These are phyloP conservation scores for Telmatherina bonti DNA, from an alignment of 2,797 vertebrate species.

Conservation along the genomic window DNA sequence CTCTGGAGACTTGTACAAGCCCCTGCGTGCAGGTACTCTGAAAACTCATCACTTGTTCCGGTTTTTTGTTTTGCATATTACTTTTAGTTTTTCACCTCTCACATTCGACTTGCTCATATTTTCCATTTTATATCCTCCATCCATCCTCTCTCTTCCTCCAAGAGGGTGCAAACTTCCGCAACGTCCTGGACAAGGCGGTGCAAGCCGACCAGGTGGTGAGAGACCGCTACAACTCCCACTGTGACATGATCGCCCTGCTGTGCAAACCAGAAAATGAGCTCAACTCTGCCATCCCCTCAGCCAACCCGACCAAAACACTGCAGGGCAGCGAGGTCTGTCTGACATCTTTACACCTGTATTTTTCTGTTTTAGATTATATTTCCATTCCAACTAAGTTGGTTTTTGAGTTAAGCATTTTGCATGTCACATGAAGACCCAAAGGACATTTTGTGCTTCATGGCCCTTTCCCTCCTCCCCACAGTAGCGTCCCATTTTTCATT, in stretches of 20 bases:
- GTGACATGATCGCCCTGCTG: slow-evolving; percentile 92
- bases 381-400: slow-evolving; percentile 15
- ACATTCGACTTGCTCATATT: no score
- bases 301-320: slow-evolving; percentile 95
- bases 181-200: slow-evolving; percentile 90
- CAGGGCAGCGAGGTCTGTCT: slow-evolving; percentile 93
- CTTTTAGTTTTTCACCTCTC: neutral
- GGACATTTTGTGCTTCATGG: slow-evolving; percentile 56
- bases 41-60: neutral
- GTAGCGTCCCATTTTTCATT: slow-evolving; percentile 68
- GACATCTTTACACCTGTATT: neutral
- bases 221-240: slow-evolving; percentile 91
- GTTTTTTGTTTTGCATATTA: no score
- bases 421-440: slow-evolving; percentile 36
- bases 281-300: slow-evolving; percentile 93
- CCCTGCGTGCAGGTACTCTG: slow-evolving; percentile 89
- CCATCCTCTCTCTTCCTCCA: slow-evolving; percentile 2
- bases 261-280: slow-evolving; percentile 94
- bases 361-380: neutral
- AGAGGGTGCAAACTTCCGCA: slow-evolving; percentile 92
- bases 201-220: slow-evolving; percentile 94
- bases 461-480: slow-evolving; percentile 37
- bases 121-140: neutral
- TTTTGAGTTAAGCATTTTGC: slow-evolving; percentile 18
- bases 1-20: slow-evolving; percentile 95